Evolutionary conservation across 2,888 invertebrate species (phyloP).

Genomic region (Pollenia amentaria): DNA sequence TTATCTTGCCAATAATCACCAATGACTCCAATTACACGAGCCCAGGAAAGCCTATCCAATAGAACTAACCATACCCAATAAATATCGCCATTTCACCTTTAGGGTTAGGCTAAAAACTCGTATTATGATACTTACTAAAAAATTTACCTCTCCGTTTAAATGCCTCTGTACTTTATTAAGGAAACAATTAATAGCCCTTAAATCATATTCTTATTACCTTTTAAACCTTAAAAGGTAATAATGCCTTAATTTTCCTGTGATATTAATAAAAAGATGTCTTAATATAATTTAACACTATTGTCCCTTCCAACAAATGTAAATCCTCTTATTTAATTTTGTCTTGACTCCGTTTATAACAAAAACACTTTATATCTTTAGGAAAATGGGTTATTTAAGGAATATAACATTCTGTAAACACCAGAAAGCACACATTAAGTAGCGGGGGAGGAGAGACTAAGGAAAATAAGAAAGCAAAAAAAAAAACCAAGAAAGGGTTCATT

Average conservation of each 20-base stretch:
- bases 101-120: too few species aligned
- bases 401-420: neutral
- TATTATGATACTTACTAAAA: too few species aligned
- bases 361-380: neutral
- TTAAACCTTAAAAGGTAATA: slow-evolving; percentile 22
- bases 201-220: slow-evolving; percentile 31
- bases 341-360: neutral
- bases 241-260: slow-evolving; percentile 26
- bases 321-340: neutral
- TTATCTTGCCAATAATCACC: too few species aligned
- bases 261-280: slow-evolving; percentile 40
- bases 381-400: neutral
- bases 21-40: too few species aligned
- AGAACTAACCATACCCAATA: too few species aligned
- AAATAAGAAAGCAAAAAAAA: neutral
- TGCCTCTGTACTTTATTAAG: neutral
- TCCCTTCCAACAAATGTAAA: neutral
- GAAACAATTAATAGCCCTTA: neutral
- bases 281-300: slow-evolving; percentile 5
- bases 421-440: slow-evolving; percentile 31
- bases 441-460: slow-evolving; percentile 2
- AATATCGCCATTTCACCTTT: too few species aligned
- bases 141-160: neutral
- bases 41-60: too few species aligned
- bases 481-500: slow-evolving; percentile 53